A percentile compares a stretch with the other conserved stretches of the same genome.
phyloP scores from a whole-genome alignment of 2,888 invertebrate species.

The Pheosia tremula region DNA sequence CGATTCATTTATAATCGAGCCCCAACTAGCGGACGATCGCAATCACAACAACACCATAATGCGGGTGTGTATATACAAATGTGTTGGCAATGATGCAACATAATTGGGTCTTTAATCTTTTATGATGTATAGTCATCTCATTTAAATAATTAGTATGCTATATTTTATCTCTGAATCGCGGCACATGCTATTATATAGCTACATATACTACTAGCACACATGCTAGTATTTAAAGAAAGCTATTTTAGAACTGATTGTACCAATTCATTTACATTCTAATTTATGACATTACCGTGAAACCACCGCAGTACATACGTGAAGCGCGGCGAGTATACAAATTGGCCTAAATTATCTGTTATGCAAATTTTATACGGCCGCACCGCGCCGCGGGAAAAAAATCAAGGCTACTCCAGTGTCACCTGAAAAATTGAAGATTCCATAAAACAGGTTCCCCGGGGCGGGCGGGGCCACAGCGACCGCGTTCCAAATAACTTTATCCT shows the following conservation, averaged over 20 bases:
- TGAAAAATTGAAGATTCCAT: slow-evolving; percentile 65
- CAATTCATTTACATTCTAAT: not conserved
- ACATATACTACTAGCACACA: too few species aligned
- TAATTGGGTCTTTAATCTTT: slow-evolving; percentile 13
- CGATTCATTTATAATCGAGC: slow-evolving; percentile 56
- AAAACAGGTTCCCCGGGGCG: slow-evolving; percentile 40
- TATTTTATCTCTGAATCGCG: not conserved
- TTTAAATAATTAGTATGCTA: slow-evolving; percentile 28
- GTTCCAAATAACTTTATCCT: slow-evolving; percentile 76
- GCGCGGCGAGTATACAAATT: slow-evolving; percentile 48
- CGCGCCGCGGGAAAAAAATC: slow-evolving; percentile 50
- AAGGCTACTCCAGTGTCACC: slow-evolving; percentile 53
- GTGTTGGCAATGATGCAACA: slow-evolving; percentile 28
- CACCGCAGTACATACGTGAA: slow-evolving; percentile 31
- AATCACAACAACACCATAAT: slow-evolving; percentile 34
- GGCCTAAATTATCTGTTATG: slow-evolving; percentile 60
- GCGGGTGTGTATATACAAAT: slow-evolving; percentile 15
- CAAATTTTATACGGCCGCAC: slow-evolving; percentile 42
- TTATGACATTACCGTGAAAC: slow-evolving; percentile 13
- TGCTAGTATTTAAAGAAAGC: too few species aligned
- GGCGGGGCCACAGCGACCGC: slow-evolving; percentile 46
- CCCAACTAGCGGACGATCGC: slow-evolving; percentile 34
- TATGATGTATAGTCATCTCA: slow-evolving; percentile 28
- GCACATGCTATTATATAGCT: too few species aligned
- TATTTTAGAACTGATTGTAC: too few species aligned